Conservation (phyloP, 2,797 vertebrate genomes). For the Chloroceryle amazona region DNA sequence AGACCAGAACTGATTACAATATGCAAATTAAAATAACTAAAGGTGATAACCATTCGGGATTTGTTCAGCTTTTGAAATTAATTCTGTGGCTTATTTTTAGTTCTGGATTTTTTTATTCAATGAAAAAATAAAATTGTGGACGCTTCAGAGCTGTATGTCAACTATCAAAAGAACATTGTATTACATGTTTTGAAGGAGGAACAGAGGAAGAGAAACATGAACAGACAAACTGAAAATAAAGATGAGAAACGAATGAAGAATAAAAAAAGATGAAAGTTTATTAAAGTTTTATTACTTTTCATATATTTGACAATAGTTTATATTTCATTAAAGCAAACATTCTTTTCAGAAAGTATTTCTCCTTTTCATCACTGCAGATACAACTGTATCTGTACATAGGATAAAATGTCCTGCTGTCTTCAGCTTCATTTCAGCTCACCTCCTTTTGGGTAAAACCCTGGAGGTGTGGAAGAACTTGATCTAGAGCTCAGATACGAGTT, state of each 20-base stretch:
- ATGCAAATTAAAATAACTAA: not conserved
- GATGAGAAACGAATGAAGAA: not conserved
- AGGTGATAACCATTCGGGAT: not conserved
- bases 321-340: not conserved
- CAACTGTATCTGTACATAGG: fast-evolving
- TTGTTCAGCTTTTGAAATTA: not conserved
- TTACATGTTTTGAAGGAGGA: not conserved
- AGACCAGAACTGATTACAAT: not conserved
- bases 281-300: not conserved
- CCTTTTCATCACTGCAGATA: not conserved
- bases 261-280: not conserved
- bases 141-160: not conserved
- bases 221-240: not conserved
- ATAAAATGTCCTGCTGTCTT: not conserved
- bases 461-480: not conserved
- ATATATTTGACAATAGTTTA: not conserved
- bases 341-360: not conserved
- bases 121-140: not conserved
- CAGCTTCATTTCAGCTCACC: not conserved
- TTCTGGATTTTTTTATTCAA: not conserved
- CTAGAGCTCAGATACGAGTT: not conserved
- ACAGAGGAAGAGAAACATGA: not conserved
- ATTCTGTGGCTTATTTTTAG: not conserved
- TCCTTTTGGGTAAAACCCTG: not conserved
- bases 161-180: not conserved